Evolutionary conservation across 2,113 vertebrate species (phyloP), one percentile per base, ranked within the genome.

Genomic region (Climacteris rufus): DNA sequence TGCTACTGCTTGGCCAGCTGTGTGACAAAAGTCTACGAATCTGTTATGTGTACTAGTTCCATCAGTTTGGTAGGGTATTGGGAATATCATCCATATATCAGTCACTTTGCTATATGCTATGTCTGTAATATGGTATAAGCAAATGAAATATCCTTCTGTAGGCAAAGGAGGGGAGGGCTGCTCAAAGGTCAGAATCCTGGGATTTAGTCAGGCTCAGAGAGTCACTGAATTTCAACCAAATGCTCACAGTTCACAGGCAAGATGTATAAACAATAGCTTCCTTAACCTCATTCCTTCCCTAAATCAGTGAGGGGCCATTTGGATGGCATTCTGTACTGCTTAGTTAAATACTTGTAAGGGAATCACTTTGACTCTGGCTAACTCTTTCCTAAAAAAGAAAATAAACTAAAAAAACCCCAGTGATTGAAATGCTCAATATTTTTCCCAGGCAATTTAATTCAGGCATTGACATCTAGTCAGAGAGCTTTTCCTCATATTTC

Each of bases 371-470:
- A n/a, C 9, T 68, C 30, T 57, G 65, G 9, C 4, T 47, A 57
- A 71, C 3, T 7, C 5, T 4, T 53, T 57, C 28, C 24, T 87
- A 13, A 68, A 61, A 61, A 83, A 79, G 31, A 23, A 17, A 1
- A 0, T 10, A 11, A 28, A n/a, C 25, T 9, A n/a, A 3, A 23
- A 76, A 60, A 10, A 49, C 0, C 4, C 10, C 12, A 31, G 13
- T 22, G n/a, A 39, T 6, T 14, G 15, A 96, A 85, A 88, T 40
- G 6, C 0, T 14, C 10, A 2, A 2, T 52, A n/a, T n/a, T n/a
- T n/a, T n/a, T n/a, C n/a, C n/a, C n/a, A n/a, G n/a, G n/a, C 3
- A 78, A 78, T 57, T 39, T 83, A 68, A 45, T 56, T 64, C 40
- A 66, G 23, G 17, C 1, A 2, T 20, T 83, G 42, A 23, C 11